These are phyloP conservation scores for Spilosoma lubricipeda DNA, from an alignment of 2,888 invertebrate genomes.

Conservation along the genomic window DNA sequence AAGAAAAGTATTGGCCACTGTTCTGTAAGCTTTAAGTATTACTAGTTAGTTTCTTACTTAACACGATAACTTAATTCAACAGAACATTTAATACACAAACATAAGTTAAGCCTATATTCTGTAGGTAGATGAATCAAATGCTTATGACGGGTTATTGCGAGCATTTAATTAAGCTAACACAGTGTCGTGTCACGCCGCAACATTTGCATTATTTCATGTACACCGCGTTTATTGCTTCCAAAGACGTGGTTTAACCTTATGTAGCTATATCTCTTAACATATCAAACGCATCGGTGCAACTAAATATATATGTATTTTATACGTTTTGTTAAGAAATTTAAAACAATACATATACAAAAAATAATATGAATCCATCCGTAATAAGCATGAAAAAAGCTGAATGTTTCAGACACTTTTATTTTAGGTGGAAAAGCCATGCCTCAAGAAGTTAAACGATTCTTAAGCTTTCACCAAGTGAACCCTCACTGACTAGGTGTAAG, in stretches of 20 bases:
- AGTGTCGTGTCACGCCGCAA: constrained; percentile 28
- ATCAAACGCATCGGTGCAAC: background rate
- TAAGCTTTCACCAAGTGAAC: too few species aligned
- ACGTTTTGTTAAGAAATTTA: too few species aligned
- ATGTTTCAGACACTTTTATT: too few species aligned
- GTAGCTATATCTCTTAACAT: background rate
- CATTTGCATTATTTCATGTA: constrained; percentile 34
- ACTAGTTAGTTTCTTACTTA: background rate
- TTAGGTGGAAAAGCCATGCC: too few species aligned
- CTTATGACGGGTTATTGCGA: constrained; percentile 31
- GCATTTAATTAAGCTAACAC: constrained; percentile 53
- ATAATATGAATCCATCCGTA: too few species aligned
- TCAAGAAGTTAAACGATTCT: too few species aligned
- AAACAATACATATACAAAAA: too few species aligned
- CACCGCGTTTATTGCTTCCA: constrained; percentile 18
- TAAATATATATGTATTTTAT: too few species aligned
- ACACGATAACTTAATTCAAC: background rate
- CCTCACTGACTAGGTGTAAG: too few species aligned
- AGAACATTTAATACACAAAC: background rate
- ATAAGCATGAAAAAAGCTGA: too few species aligned
- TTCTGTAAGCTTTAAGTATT: background rate
- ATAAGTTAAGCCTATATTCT: constrained; percentile 2
- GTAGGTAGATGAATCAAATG: constrained; percentile 45
- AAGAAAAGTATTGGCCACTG: background rate
- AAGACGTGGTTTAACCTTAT: constrained; percentile 6